phyloP scores from a whole-genome alignment of 92 coral and sea anemone genomes.

The Pocillopora meandrina region DNA sequence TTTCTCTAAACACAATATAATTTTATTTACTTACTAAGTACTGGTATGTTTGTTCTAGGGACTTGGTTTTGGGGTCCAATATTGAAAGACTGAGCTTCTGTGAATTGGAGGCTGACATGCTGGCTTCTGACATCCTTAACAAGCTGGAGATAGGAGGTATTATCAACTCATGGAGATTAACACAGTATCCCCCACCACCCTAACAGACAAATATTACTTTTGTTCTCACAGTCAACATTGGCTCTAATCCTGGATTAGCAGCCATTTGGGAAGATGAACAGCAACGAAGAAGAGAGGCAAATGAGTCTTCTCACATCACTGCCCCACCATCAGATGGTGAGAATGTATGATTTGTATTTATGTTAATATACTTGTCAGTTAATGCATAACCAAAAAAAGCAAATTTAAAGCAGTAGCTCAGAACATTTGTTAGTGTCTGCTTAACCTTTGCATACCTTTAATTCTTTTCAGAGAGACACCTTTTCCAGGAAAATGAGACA shows the following conservation, averaged over 20 bases:
- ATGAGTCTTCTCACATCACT: conserved; percentile 68
- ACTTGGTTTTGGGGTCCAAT: conserved; percentile 52
- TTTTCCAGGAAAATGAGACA: conserved; percentile 60
- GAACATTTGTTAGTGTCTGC: no score
- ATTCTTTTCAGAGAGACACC: conserved; percentile 72
- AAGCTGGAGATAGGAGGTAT: conserved; percentile 83
- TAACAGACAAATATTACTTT: not conserved
- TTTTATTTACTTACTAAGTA: no score
- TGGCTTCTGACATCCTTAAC: conserved; percentile 83
- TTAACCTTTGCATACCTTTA: no score
- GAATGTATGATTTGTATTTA: not conserved
- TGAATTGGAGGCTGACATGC: conserved; percentile 91
- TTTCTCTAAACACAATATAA: no score
- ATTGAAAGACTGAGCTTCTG: conserved; percentile 81
- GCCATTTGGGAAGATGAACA: conserved; percentile 98
- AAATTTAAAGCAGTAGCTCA: no score
- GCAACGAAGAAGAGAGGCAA: conserved; percentile 75
- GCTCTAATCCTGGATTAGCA: conserved; percentile 88
- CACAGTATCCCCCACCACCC: not conserved
- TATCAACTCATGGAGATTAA: not conserved
- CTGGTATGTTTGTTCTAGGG: conserved; percentile 4
- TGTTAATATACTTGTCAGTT: no score
- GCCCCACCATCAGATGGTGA: conserved; percentile 84
- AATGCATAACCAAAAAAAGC: no score
- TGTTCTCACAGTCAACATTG: conserved; percentile 66